Evolutionary conservation across 2,797 vertebrate genomes (phyloP), one percentile per base, ranked within the genome.

Genomic region (Cirrhinus molitorella): DNA sequence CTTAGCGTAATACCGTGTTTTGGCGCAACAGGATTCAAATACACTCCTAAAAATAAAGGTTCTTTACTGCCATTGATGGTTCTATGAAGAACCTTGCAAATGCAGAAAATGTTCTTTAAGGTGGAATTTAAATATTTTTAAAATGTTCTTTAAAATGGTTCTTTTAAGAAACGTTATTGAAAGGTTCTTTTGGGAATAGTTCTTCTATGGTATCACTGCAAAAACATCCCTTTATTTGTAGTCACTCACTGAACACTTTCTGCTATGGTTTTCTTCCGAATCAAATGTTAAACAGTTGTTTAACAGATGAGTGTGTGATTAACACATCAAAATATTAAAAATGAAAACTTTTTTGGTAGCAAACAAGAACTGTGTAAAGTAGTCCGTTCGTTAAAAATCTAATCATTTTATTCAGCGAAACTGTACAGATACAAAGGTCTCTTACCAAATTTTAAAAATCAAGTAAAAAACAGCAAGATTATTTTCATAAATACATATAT

Each of bases 401-500:
- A 91, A 86, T 87, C 89, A 77, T 89, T 96, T 96, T 95, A 96
- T 95, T 96, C 91, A 93, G 88, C 89, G 85, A 90, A 94, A 94
- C 94, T 95, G 95, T 95, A 95, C 93, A 96, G 85, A 84, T 94
- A 91, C 92, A 92, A 90, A 89, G 84, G 87, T 87, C 88, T 91
- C 90, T 86, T 88, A 88, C 83, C 84, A 86, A 91, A 86, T 87
- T 85, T 89, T 87, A 90, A 92, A 87, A 92, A 90, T 89, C 90
- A 95, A 94, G 94, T 96, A 96, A 97, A 97, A 96, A 92, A 85
- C 85, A 71, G 84, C 85, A 89, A 83, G 85, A 86, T 88, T 89
- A 86, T 87, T 86, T 87, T 89, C 93, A 95, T 95, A 95, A 95
- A 95, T 96, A 97, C 95, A 96, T 96, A 96, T 95, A 95, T 95